Conservation (phyloP, 2,113 vertebrate genomes). For the Brachyhypopomus gauderio region DNA sequence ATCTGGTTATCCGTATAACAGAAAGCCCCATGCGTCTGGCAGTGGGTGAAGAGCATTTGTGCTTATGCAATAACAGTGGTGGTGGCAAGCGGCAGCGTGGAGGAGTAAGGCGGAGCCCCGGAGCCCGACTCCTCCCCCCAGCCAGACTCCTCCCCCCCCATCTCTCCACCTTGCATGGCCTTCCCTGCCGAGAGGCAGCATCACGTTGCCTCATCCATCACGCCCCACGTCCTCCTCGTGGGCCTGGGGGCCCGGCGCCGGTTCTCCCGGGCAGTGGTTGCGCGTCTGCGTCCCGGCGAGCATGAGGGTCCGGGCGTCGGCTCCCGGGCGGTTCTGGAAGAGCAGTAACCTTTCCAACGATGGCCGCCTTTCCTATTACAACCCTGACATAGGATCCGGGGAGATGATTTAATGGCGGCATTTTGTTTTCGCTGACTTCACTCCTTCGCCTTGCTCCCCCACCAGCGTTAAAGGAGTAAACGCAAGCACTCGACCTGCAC, state of each 20-base stretch:
- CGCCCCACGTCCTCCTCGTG: constrained; percentile 82
- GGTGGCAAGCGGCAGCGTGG: neutral
- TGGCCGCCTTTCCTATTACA: constrained; percentile 87
- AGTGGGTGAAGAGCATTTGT: constrained; percentile 68
- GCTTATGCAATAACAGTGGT: constrained; percentile 68
- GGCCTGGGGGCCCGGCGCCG: constrained; percentile 68
- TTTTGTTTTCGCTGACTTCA: constrained; percentile 95
- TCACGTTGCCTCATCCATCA: constrained; percentile 80
- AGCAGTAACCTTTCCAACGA: constrained; percentile 87
- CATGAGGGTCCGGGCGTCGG: constrained; percentile 56
- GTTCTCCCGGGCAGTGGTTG: constrained; percentile 63
- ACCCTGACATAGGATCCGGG: constrained; percentile 82
- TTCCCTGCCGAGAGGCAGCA: constrained; percentile 67
- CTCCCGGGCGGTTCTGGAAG: constrained; percentile 79
- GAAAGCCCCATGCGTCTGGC: constrained; percentile 62
- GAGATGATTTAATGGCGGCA: constrained; percentile 94
- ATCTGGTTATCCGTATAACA: constrained; percentile 60
- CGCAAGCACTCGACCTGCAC: constrained; percentile 65
- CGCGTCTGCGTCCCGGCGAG: constrained; percentile 67
- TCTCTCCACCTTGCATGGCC: constrained; percentile 18
- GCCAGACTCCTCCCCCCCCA: neutral
- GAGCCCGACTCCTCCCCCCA: too few relatives aligned
- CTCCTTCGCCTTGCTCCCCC: constrained; percentile 48
- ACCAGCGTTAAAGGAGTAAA: constrained; percentile 79
- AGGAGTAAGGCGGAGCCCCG: too few relatives aligned